Conservation (phyloP, 1,140 invertebrate species). For the Probaryconus sp. region DNA sequence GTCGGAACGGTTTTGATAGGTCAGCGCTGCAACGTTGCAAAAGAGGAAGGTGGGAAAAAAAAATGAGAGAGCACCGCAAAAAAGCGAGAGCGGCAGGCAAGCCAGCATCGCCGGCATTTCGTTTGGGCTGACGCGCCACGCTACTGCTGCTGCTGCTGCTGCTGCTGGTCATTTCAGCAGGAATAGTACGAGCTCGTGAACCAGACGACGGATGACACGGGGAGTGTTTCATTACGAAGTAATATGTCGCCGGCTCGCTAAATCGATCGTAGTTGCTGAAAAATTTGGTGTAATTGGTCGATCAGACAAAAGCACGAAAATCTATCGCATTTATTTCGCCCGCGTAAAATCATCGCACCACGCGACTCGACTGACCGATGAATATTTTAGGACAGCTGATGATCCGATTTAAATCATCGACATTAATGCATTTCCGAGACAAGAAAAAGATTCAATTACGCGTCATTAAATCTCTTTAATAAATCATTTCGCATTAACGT, state of each 20-base stretch:
- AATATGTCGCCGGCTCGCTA: slow-evolving; percentile 42
- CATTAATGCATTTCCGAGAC: slow-evolving; percentile 55
- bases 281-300: slow-evolving; percentile 55
- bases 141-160: too few relatives aligned
- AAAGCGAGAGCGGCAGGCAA: slow-evolving; percentile 23
- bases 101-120: too few relatives aligned
- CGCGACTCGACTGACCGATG: slow-evolving; percentile 18
- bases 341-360: slow-evolving; percentile 28
- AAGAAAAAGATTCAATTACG: slow-evolving; percentile 60
- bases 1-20: too few relatives aligned
- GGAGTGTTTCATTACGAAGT: slow-evolving; percentile 53
- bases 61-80: slow-evolving; percentile 18
- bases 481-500: slow-evolving; percentile 25
- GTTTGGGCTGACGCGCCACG: slow-evolving; percentile 37
- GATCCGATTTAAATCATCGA: slow-evolving; percentile 42
- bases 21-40: too few relatives aligned
- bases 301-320: slow-evolving; percentile 35
- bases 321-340: slow-evolving; percentile 36
- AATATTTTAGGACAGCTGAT: slow-evolving; percentile 54
- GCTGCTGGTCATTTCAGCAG: slow-evolving; percentile 49
- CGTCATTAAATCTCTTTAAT: slow-evolving; percentile 44
- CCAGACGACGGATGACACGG: slow-evolving; percentile 54
- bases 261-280: slow-evolving; percentile 53
- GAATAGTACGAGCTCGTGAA: slow-evolving; percentile 64
- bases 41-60: too few relatives aligned